Evolutionary conservation across 2,113 vertebrate genomes (phyloP).

Genomic region (Climacteris rufus): DNA sequence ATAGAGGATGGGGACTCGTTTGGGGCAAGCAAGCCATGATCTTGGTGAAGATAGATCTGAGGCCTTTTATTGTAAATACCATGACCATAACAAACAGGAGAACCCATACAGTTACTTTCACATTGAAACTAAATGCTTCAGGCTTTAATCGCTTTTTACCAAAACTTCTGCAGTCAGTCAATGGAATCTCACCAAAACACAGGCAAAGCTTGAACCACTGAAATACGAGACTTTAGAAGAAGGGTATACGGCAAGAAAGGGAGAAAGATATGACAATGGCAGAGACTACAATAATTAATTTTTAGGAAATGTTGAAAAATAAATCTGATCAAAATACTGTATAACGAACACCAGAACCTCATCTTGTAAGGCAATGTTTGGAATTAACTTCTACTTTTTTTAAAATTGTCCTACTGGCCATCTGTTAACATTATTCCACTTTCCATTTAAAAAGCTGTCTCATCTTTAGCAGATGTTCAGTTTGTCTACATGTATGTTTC

Average conservation of each 20-base stretch:
- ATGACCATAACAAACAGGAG: not conserved
- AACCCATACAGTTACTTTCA: not conserved
- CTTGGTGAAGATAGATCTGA: not conserved
- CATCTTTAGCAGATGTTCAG: slow-evolving; percentile 7
- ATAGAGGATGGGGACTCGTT: not conserved
- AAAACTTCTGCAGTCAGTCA: not conserved
- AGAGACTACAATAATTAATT: not conserved
- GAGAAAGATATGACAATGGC: not conserved
- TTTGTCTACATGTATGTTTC: not conserved
- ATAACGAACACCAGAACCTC: not conserved
- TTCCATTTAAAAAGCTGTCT: not conserved
- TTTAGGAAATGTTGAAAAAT: not conserved
- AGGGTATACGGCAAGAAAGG: not conserved
- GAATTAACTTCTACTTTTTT: not conserved
- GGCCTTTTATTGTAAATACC: not conserved
- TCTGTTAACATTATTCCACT: not conserved
- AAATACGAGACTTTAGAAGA: not conserved
- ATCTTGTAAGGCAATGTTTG: not conserved
- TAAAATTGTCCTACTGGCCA: not conserved
- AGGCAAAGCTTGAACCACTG: not conserved
- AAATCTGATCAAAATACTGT: not conserved
- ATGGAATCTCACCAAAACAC: not conserved
- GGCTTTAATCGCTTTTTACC: not conserved
- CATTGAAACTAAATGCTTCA: not conserved
- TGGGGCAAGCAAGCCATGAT: not conserved